Base-by-base conservation (phyloP, 1,140 invertebrate genomes). In the Neotoxoptera formosana region DNA sequence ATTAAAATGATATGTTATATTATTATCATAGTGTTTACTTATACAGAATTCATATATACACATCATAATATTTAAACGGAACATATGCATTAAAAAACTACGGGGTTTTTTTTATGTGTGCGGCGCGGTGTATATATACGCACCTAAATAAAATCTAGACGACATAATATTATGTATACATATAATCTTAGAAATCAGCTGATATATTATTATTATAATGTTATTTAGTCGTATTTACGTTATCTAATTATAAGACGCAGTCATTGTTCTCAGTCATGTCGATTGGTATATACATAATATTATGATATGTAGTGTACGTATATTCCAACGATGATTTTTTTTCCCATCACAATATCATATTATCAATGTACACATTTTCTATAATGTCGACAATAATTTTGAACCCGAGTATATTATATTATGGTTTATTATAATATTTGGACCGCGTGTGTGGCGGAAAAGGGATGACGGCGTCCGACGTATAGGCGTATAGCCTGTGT, bases 311-410 rank as follows among this genome's bases (percentile, higher is more conserved):
- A 41, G 4, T 41, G 41, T 67, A 67, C n/a, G 60, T 76, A 76
- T 23, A 21, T 36, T 41, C 41, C 41, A 41, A 84, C 86, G 30
- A 30, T 88, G 86, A 47, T 48, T 51, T 47, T 47, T 86, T 84
- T 87, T n/a, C 17, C 51, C 47, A 48, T 30, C 14, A 87, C 4
- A n/a, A 87, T 47, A 87, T 47, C 48, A 2, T 47, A 34, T 11
- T 36, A 47, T 41, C 41, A 47, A 41, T 47, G 36, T 45, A 84
- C 83, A 84, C 83, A 41, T 34, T 88, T 88, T 88, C 47, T 88
- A 88, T 48, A 51, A 88, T 88, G 86, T 88, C 86, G 36, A 88
- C 86, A 88, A 88, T 88, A 48, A 88, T 88, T 76, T 88, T 47
- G 7, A 88, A 34, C 17, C 47, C 7, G 25, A 30, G 86, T 48